Base-by-base conservation (phyloP, 2,113 vertebrate species). In the Corydoras sp. region DNA sequence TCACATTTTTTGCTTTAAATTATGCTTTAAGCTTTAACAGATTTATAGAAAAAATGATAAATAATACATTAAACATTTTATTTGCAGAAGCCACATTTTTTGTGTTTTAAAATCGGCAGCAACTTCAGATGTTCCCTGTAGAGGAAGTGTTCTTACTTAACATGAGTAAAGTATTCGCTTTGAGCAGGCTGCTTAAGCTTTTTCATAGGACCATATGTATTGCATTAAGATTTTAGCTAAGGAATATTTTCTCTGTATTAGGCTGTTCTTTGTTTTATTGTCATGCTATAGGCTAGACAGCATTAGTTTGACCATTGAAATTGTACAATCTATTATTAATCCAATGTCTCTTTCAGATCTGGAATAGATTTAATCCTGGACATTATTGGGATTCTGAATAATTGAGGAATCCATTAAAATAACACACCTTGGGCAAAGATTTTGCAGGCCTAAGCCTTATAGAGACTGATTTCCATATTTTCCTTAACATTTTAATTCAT, bases 311-410 rank as follows among this genome's bases (percentile, higher is more conserved):
- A 67, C 51, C 62, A 58, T 73, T 76, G 62, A 70, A 79, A 76
- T 76, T 76, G 70, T 67, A 71, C 71, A 76, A 72, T 76, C 71
- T 76, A 79, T 74, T 79, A 79, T 81, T 76, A 79, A 76, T 81
- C 69, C 73, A 74, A 76, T 81, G 65, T 76, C 75, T 79, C 77
- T 79, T 81, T 79, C 79, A 78, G 79, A 74, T 72, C 74, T 65
- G 75, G 69, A 69, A 76, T 75, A 74, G 71, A 64, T 78, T 73
- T 79, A 81, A 81, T 81, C 80, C 74, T 29, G 61, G 54, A 81
- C 78, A 79, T 81, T 79, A 81, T 81, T 78, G 75, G 76, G 75
- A 76, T 72, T 74, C 72, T 81, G 73, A 81, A 81, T 81, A 76
- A 81, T 81, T 81, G 69, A 81, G 77, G 75, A 81, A 74, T 65